Base-by-base conservation (phyloP, 2,888 invertebrate genomes). In the Drosophila nigricruria region DNA sequence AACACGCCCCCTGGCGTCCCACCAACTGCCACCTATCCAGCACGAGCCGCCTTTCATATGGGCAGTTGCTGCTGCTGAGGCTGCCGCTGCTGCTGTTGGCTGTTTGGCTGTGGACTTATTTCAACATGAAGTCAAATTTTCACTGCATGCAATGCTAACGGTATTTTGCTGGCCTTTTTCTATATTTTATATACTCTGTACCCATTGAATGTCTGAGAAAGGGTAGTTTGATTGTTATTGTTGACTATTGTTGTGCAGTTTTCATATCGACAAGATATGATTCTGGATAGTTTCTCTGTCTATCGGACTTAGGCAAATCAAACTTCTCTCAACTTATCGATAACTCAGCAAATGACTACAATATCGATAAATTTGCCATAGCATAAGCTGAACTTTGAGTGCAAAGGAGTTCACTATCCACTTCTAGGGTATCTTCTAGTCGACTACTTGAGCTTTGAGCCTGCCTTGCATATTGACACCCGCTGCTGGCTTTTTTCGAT, bases 41-140 rank as follows among this genome's bases (percentile, higher is more conserved):
- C 73, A 81, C 70, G 60, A 80, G 81, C 61, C 65, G 66, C 81
- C 77, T 77, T 77, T 77, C 77, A 77, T 80, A 69, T 76, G 62
- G 56, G 61, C 63, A 40, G 43, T 25, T 40, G 34, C 34, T 47
- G 49, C 27, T 23, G 42, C 20, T 14, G 30, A 16, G 25, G 50
- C 36, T 61, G 62, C 30, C 23, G 38, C 34, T 34, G 45, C 34
- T 45, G 49, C 47, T 49, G 49, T 40, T 36, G 27, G 25, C 53
- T 30, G 70, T 34, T 40, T 52, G 66, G 49, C 49, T 54, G 43
- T 38, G 70, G 60, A 53, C 54, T 62, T 70, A 80, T 77, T 77
- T 76, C 77, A 76, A 77, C 81, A 77, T 65, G 70, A 59, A 59
- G 40, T 64, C 49, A 34, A 70, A 65, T 68, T 77, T 84, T 77